Conservation (phyloP, 1,140 invertebrate species). For the Ips typographus region DNA sequence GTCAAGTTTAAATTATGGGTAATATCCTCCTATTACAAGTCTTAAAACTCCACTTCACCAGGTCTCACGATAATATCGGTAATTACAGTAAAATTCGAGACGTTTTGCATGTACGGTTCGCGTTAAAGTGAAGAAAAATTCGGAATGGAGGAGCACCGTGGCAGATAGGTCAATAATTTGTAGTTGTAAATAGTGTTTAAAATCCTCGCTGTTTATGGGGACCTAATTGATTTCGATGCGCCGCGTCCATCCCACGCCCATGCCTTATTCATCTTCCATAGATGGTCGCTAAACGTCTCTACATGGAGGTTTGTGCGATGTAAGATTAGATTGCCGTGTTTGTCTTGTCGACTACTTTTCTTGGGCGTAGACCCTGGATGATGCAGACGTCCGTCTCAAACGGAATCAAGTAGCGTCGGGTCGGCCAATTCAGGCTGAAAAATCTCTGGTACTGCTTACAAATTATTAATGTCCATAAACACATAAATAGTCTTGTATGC, state of each 20-base stretch:
- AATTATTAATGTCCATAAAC: too few relatives aligned
- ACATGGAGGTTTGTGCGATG: conserved; percentile 2
- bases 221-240: conserved; percentile 27
- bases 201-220: conserved; percentile 22
- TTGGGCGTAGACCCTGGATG: neutral
- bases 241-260: conserved; percentile 15
- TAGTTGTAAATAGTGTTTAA: conserved; percentile 23
- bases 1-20: conserved; percentile 33
- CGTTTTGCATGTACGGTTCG: conserved; percentile 19
- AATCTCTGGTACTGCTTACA: neutral
- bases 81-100: conserved; percentile 33
- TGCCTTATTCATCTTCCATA: conserved; percentile 17
- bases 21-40: conserved; percentile 37
- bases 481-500: too few relatives aligned
- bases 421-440: neutral
- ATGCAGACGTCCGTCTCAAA: neutral
- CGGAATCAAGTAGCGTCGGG: neutral
- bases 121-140: conserved; percentile 17
- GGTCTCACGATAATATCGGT: conserved; percentile 37
- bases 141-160: conserved; percentile 9
- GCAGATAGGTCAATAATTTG: conserved; percentile 26
- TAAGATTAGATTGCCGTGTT: neutral
- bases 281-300: conserved; percentile 11
- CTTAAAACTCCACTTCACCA: conserved; percentile 33
- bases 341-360: conserved; percentile 4